Evolutionary conservation across 2,888 invertebrate species (phyloP).

Genomic region (Dryobotodes eremita): DNA sequence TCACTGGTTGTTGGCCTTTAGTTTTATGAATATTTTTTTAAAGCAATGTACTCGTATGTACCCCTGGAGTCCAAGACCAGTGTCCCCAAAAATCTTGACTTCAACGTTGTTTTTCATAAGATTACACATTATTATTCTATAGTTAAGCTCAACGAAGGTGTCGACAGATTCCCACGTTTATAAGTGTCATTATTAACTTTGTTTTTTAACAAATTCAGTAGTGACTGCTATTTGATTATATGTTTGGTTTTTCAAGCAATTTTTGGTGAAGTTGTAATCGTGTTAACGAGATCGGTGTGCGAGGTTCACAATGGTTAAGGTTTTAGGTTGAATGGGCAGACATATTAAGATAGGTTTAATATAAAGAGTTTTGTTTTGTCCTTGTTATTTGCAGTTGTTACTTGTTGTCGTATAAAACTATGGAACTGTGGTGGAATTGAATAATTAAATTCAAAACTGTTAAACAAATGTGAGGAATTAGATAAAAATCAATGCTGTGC

Average conservation of each 20-base stretch:
- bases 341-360: background rate
- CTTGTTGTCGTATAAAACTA: background rate
- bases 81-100: slow-evolving; percentile 13
- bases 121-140: slow-evolving; percentile 59
- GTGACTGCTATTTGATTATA: slow-evolving; percentile 55
- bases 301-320: slow-evolving; percentile 1
- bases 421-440: background rate
- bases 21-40: too few species aligned
- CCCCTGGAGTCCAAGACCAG: too few species aligned
- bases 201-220: slow-evolving; percentile 49
- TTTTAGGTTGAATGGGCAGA: background rate
- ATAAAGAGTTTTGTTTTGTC: too few species aligned
- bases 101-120: slow-evolving; percentile 33
- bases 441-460: background rate
- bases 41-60: background rate
- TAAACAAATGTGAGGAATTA: too few species aligned
- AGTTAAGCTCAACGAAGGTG: slow-evolving; percentile 48
- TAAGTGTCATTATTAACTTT: slow-evolving; percentile 51
- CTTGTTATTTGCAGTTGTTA: background rate
- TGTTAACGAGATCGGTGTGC: slow-evolving; percentile 21
- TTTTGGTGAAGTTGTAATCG: background rate
- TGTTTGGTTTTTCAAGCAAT: slow-evolving; percentile 20
- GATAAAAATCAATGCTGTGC: too few species aligned
- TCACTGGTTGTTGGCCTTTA: too few species aligned
- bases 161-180: slow-evolving; percentile 59